phyloP scores from a whole-genome alignment of 2,888 invertebrate species.

The Drosophila quinaria region DNA sequence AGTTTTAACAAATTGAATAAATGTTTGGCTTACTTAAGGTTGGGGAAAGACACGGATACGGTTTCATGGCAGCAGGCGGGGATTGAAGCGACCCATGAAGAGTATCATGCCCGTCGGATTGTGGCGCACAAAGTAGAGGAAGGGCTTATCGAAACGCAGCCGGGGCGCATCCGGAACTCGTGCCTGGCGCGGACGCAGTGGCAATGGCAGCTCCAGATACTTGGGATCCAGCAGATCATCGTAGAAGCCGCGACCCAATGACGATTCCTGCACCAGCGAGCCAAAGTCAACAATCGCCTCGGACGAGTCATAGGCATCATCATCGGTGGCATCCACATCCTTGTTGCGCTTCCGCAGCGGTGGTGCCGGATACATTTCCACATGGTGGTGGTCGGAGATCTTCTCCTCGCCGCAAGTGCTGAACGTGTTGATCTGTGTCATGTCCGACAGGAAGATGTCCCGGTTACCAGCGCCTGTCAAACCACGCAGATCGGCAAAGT shows the following conservation, averaged over 20 bases:
- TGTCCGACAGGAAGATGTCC: constrained; percentile 93
- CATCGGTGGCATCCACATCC: constrained; percentile 80
- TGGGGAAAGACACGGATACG: background rate
- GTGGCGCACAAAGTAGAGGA: constrained; percentile 95
- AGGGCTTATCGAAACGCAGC: constrained; percentile 94
- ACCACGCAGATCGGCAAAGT: constrained; percentile 93
- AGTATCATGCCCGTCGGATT: constrained; percentile 96
- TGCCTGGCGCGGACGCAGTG: constrained; percentile 90
- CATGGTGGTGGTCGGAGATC: constrained; percentile 91
- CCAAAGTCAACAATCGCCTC: constrained; percentile 83
- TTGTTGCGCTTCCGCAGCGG: constrained; percentile 87
- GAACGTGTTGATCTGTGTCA: constrained; percentile 93
- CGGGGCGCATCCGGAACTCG: constrained; percentile 90
- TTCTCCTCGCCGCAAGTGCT: constrained; percentile 92
- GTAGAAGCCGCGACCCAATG: constrained; percentile 88
- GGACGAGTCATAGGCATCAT: constrained; percentile 78
- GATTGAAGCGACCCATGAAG: constrained; percentile 95
- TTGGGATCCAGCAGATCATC: constrained; percentile 88
- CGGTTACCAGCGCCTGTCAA: constrained; percentile 91
- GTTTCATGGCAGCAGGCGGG: constrained; percentile 90
- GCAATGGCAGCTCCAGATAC: constrained; percentile 88
- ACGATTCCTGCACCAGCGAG: constrained; percentile 87
- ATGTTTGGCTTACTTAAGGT: constrained; percentile 58
- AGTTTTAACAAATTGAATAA: constrained; percentile 46
- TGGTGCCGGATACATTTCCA: constrained; percentile 92